Evolutionary conservation across 2,888 invertebrate species (phyloP).

Genomic region (Pegoplata infirma): DNA sequence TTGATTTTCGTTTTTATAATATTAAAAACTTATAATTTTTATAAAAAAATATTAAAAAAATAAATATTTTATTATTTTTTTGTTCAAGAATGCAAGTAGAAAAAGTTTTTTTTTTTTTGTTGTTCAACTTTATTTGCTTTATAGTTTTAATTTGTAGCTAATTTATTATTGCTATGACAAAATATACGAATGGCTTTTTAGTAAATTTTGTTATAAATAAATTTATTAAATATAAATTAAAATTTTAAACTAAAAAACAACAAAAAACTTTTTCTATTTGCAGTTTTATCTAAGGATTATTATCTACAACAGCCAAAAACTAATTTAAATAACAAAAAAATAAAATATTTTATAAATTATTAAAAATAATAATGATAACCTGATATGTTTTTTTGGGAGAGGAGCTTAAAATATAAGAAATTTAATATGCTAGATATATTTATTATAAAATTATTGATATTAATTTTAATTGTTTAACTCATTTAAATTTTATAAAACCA

Average conservation of each 20-base stretch:
- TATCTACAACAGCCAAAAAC: constrained; percentile 55
- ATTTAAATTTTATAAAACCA: constrained; percentile 1
- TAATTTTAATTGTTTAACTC: not conserved
- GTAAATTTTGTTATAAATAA: constrained; percentile 6
- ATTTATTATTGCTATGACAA: constrained; percentile 28
- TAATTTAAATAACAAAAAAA: constrained; percentile 13
- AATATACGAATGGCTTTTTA: constrained; percentile 41
- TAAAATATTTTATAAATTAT: constrained; percentile 15
- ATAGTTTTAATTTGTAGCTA: constrained; percentile 41
- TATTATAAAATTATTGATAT: not conserved
- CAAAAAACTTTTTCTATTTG: constrained; percentile 62
- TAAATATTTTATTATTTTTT: constrained; percentile 3
- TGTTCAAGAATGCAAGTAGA: constrained; percentile 57
- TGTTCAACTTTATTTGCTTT: too few relatives aligned
- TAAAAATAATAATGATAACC: constrained; percentile 3
- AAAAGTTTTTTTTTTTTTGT: constrained; percentile 55
- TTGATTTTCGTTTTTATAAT: too few relatives aligned
- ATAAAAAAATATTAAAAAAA: not conserved
- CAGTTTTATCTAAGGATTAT: constrained; percentile 61
- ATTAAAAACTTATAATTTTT: too few relatives aligned
- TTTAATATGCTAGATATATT: not conserved
- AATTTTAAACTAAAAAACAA: constrained; percentile 27
- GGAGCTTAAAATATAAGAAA: not conserved
- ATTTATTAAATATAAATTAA: constrained; percentile 17
- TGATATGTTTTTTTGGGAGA: constrained; percentile 10